Evolutionary conservation across 53 echinoderm and acorn worm genomes (phyloP), one percentile per base, ranked within the genome.

Genomic region (Patiria pectinifera): DNA sequence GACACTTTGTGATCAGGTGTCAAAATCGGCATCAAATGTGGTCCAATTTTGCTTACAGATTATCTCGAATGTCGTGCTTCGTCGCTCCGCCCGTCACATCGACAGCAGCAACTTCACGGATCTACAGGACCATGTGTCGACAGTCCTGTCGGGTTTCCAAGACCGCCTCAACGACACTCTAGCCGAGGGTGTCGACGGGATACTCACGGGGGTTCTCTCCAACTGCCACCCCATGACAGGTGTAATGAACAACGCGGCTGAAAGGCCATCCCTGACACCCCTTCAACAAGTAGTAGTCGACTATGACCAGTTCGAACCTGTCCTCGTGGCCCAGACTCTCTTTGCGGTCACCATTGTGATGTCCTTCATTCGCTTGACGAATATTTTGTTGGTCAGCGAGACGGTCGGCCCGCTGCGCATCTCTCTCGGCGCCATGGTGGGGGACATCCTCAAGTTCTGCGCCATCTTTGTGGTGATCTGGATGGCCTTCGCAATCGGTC

Each of bases 321-420:
- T 85, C 26, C 82, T 95, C 19, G 87, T 95, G 18, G 88, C 93
- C 43, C 91, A 92, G 18, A 87, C 91, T 21, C 45, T 94, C 45
- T 97, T 95, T 48, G 95, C 94, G 11, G 77, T 94, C 2, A 95
- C 97, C 7, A 92, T 94, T 2, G 91, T 95, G 2, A 78, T 95
- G 15, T 91, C 95, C 48, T 94, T 97, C 71, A 87, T 97, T 0
- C 85, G 97, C 6, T 90, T 97, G 12, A 89, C 95, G 77, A 82
- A 91, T 63, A 45, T 95, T 8, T 59, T 93, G 24, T 45, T 96
- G 16, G 88, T 94, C n/a, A 95, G 93, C 15, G 94, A 95, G 82
- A 80, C 95, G 4, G 93, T 97, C 2, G 97, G 97, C 14, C 97
- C 97, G 3, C 89, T 97, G 21, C 95, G 94, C 59, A 97, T 97